Evolutionary conservation across 1,140 invertebrate genomes (phyloP), one percentile per base, ranked within the genome.

Genomic region (Cherax quadricarinatus): DNA sequence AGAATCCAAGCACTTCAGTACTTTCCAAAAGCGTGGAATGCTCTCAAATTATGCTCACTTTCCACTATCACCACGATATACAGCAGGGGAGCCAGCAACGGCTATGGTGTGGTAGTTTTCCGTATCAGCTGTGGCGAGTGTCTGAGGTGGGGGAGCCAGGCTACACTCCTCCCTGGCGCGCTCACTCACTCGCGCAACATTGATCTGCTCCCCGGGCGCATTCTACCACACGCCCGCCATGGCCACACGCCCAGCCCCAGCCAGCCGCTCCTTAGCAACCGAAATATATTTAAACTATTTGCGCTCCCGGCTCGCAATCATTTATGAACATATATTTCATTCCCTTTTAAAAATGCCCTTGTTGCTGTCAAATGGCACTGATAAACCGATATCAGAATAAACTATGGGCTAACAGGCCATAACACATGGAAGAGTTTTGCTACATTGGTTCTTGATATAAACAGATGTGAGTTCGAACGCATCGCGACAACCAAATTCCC

Each of bases 61-160:
- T 30, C 16, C 70, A 75, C 70, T 75, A 30, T 30, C 70, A 75
- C n/a, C 70, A 24, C 70, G 70, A 75, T 75, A 75, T 75, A 10
- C 21, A 75, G 70, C 70, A 75, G 70, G 6, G 30, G n/a, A 75
- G 70, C 70, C 24, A 75, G 70, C 70, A 30, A 75, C n/a, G 70
- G 70, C 21, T 30, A 75, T n/a, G 70, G 70, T 75, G 70, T n/a
- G 24, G n/a, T 75, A 75, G 70, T 75, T 75, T 75, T 75, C 70
- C 70, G 70, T 75, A 30, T 75, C 70, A 75, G 70, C 70, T 75
- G 70, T 75, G 70, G 70, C 24, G 70, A 75, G 70, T 75, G 70
- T 75, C 70, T 75, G 70, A 75, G 70, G 70, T 75, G 24, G 21
- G 24, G 70, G 24, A 75, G 70, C 70, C 16, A 75, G 70, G 30